These are phyloP conservation scores for Pseudorectes ferrugineus DNA, from an alignment of 2,113 vertebrate genomes.

Conservation along the genomic window DNA sequence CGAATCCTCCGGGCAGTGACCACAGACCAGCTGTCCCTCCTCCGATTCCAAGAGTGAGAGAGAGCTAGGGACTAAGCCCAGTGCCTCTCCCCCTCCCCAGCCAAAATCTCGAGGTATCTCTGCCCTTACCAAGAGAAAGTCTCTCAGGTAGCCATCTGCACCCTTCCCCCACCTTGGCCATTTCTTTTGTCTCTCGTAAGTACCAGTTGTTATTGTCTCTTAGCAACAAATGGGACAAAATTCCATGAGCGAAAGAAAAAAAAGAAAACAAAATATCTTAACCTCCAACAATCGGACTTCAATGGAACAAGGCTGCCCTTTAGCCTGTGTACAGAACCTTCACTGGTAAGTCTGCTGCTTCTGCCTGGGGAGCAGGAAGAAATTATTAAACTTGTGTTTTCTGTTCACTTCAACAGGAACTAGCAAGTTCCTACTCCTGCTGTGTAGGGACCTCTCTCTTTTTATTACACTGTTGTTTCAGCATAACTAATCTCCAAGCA, in stretches of 20 bases:
- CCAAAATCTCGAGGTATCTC: neutral
- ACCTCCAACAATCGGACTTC: neutral
- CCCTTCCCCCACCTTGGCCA: neutral
- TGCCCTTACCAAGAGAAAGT: neutral
- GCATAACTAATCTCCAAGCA: neutral
- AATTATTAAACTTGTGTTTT: neutral
- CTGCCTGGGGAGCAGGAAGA: neutral
- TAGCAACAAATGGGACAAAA: neutral
- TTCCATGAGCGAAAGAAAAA: neutral
- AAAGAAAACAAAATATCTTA: neutral
- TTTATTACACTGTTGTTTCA: neutral
- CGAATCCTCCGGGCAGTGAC: neutral
- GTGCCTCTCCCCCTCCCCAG: neutral
- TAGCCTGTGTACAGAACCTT: neutral
- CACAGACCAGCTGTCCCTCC: neutral
- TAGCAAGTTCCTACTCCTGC: neutral
- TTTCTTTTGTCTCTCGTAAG: neutral
- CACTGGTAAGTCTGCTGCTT: neutral
- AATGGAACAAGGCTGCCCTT: neutral
- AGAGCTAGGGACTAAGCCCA: neutral
- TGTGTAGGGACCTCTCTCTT: neutral
- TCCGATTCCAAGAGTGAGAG: rapidly evolving
- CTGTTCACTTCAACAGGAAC: neutral
- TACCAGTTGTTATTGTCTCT: neutral
- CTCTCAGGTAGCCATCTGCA: neutral